Conservation (phyloP, 2,888 invertebrate genomes). For the Trichopria drosophilae region DNA sequence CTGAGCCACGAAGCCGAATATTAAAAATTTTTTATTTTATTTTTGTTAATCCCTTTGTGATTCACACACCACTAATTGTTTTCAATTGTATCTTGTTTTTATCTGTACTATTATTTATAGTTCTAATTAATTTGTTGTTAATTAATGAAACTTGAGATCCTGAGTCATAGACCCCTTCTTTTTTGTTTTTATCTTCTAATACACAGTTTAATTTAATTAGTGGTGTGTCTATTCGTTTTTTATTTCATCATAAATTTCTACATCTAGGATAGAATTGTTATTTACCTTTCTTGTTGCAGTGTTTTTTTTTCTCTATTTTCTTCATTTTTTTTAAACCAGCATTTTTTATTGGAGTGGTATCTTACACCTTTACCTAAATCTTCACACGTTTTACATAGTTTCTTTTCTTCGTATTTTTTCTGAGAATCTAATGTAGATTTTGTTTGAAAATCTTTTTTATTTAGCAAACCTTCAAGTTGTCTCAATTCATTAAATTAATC, state of each 20-base stretch:
- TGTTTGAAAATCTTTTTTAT: constrained; percentile 35
- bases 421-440: constrained; percentile 12
- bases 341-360: constrained; percentile 20
- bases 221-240: no score
- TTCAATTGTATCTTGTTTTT: constrained; percentile 26
- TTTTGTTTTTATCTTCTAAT: no score
- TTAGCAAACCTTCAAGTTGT: constrained; percentile 40
- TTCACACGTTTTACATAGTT: constrained; percentile 18
- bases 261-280: no score
- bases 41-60: constrained; percentile 33
- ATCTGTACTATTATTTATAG: constrained; percentile 27
- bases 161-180: constrained; percentile 34
- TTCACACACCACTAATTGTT: constrained; percentile 38
- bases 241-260: no score
- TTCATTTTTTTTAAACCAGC: constrained; percentile 30
- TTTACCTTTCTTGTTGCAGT: no score
- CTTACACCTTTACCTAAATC: constrained; percentile 16
- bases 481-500: constrained; percentile 44
- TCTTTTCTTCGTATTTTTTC: constrained; percentile 16
- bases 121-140: no score
- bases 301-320: no score
- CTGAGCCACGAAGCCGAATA: no score
- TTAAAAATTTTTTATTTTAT: constrained; percentile 38
- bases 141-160: constrained; percentile 38
- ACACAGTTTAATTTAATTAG: no score